These are phyloP conservation scores for Chaetogeoica ovagalla DNA, from an alignment of 2,888 invertebrate genomes.

Conservation along the genomic window DNA sequence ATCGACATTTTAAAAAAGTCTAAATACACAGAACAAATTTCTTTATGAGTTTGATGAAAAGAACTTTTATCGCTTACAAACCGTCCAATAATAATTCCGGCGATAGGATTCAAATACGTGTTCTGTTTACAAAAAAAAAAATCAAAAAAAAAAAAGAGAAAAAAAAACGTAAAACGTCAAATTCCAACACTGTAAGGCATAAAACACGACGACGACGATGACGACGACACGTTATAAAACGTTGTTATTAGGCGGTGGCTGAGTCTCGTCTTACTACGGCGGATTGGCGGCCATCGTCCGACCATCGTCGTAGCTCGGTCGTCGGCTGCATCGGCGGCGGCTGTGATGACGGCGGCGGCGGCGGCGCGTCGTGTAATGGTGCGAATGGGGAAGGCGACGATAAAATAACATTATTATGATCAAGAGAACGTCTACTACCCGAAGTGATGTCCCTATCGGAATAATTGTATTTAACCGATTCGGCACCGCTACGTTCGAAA, in stretches of 20 bases:
- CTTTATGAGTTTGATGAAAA: too few species aligned
- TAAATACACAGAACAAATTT: too few species aligned
- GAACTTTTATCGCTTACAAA: too few species aligned
- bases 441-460: conserved; percentile 16
- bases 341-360: too few species aligned
- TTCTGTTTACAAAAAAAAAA: background rate
- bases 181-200: background rate
- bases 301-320: background rate
- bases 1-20: too few species aligned
- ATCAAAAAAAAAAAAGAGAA: background rate
- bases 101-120: background rate
- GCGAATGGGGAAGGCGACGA: conserved; percentile 29
- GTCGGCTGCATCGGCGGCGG: too few species aligned
- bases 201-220: too few species aligned
- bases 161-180: background rate
- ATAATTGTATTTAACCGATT: conserved; percentile 25
- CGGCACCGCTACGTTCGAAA: conserved; percentile 47
- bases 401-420: conserved; percentile 14
- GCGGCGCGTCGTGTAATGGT: background rate
- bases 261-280: conserved; percentile 30
- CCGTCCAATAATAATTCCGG: too few species aligned
- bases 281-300: background rate
- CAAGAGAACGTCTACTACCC: conserved; percentile 46
- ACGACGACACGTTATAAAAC: too few species aligned
- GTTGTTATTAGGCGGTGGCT: too few species aligned